Evolutionary conservation across 2,888 invertebrate genomes (phyloP), one percentile per base, ranked within the genome.

Genomic region (Xestia sexstrigata): DNA sequence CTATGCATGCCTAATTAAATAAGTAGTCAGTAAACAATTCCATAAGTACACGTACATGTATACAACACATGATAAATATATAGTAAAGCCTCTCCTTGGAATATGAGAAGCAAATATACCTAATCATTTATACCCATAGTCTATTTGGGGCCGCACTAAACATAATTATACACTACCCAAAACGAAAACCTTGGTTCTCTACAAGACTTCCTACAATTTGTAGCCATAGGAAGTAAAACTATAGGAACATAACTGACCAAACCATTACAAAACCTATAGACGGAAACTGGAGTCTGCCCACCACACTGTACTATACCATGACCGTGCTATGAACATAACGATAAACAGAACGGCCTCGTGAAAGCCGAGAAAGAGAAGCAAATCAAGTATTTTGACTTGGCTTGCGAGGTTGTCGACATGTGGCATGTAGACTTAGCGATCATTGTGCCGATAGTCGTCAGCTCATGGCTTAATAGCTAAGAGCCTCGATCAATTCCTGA

Each of bases 151-250:
- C 62, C 52, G 26, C 26, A 26, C 45, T n/a, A 47, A 65, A 55
- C 20, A 65, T 70, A 74, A 81, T 78, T 35, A 81, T 55, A 20
- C n/a, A 75, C 17, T 49, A 39, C 13, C 47, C 11, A 47, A 81
- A 42, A 42, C 15, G 15, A 65, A 82, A 82, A 82, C 82, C 63
- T 78, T 75, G 76, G 23, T n/a, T 42, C 15, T 65, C 20, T 49
- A 26, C 20, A 20, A 55, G 30, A n/a, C n/a, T 49, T 81, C 26
- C 2, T 23, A 74, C 63, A 52, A 74, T 47, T 39, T 76, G 23
- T 26, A 60, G 13, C 23, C 39, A 60, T 65, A 42, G 65, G 65
- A 60, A 76, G 8, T 26, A 35, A 39, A 13, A 45, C 8, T 47
- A 7, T 17, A 76, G 23, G 2, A 20, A 58, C 17, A 23, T 26